Evolutionary conservation across 2,888 invertebrate genomes (phyloP), one percentile per base, ranked within the genome.

Genomic region (Automeris io): DNA sequence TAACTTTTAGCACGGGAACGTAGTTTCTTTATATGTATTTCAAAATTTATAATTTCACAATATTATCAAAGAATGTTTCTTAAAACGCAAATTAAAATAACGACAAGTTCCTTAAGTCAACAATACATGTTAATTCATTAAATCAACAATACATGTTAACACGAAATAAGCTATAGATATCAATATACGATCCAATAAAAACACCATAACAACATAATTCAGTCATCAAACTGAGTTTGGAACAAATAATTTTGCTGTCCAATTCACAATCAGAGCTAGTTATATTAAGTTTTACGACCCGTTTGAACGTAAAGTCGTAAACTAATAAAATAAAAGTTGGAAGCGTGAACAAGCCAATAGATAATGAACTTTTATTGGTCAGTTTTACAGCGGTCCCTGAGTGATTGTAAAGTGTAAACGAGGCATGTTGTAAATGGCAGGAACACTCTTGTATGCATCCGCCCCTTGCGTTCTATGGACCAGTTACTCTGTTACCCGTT

Each of bases 351-450:
- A 76, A 80, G 71, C 76, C 82, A 66, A 85, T 81, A 77, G 78
- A 80, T 85, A 85, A 87, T 87, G 83, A 79, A 82, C 70, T 85
- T 87, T 87, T 87, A 87, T 86, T 86, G 87, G 87, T 86, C 87
- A 87, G 76, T 76, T 83, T 83, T 85, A 85, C 74, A 71, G 54
- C 66, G 54, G 65, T 74, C 86, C 82, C 86, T 57, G 67, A 68
- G 68, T 70, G 76, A 74, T 68, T 72, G 77, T 83, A 75, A 79
- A 72, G 53, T 58, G 64, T 49, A 43, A 46, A 46, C 43, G 48
- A 50, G 55, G 45, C 41, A 50, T 41, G 54, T 55, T 53, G 57
- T 66, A 65, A 69, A 65, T 58, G 67, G 55, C 41, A 39, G 51
- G 50, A 53, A 54, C 51, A 23, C 37, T 39, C 45, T 55, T 58